phyloP scores from a whole-genome alignment of 2,888 invertebrate species.

The Dynastes tityus region DNA sequence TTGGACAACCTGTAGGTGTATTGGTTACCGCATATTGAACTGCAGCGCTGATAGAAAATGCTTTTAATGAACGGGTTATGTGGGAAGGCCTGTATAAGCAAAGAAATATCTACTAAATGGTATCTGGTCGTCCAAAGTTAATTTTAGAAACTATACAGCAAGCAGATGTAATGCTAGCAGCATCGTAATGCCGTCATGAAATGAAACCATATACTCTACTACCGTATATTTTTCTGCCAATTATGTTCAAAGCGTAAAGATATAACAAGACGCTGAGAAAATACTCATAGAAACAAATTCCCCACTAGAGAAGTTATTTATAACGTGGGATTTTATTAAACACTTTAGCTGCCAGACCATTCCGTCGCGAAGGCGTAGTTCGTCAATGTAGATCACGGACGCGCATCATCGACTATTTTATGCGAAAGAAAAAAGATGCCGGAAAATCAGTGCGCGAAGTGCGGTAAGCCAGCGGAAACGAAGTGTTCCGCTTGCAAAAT shows the following conservation, averaged over 20 bases:
- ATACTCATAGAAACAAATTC: slow-evolving; percentile 31
- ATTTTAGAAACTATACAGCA: not conserved
- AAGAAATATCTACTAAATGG: not conserved
- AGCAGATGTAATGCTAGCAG: not conserved
- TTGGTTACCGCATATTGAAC: too few species aligned
- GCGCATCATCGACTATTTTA: slow-evolving; percentile 8
- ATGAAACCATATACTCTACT: slow-evolving; percentile 6
- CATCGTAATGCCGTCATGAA: not conserved
- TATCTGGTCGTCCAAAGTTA: not conserved
- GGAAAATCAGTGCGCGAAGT: slow-evolving; percentile 71
- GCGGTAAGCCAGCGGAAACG: slow-evolving; percentile 72
- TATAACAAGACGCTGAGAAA: slow-evolving; percentile 30
- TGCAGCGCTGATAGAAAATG: too few species aligned
- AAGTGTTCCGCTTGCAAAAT: slow-evolving; percentile 77
- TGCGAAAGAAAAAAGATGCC: slow-evolving; percentile 36
- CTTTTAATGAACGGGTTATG: too few species aligned
- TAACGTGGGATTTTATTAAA: slow-evolving; percentile 43
- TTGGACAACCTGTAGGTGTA: too few species aligned
- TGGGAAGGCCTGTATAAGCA: not conserved
- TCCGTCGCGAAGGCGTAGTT: slow-evolving; percentile 38
- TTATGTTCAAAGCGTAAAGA: slow-evolving; percentile 24
- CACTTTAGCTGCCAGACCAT: slow-evolving; percentile 16
- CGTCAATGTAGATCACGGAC: slow-evolving; percentile 32
- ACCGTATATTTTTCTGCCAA: slow-evolving; percentile 25
- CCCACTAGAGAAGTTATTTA: slow-evolving; percentile 44